Evolutionary conservation across 2,113 vertebrate genomes (phyloP), one percentile per base, ranked within the genome.

Genomic region (Collichthys lucidus): DNA sequence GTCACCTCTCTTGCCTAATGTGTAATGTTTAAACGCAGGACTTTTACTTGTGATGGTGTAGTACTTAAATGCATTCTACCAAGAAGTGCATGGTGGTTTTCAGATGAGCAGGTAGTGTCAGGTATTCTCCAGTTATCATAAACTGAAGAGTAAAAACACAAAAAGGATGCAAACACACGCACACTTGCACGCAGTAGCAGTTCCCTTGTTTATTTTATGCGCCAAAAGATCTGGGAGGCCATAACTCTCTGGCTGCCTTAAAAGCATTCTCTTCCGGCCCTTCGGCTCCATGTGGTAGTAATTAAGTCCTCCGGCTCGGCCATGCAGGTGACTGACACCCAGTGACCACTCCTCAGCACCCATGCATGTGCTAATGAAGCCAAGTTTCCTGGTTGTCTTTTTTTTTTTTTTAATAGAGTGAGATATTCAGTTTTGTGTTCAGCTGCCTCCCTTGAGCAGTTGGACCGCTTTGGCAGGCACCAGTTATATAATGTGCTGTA

Each of bases 231-330:
- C 95, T 96, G 94, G 92, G 93, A 96, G 95, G 94, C 93, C 94
- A 95, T 97, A 97, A 96, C 96, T 96, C 96, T 96, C 92, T 88
- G 94, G 95, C 95, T 95, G 97, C 94, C 95, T 96, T 93, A 90
- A 96, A 96, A 97, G 94, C 86, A 88, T 96, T 96, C 94, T 95
- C 95, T 96, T 94, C 91, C 87, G 87, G 92, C 84, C 86, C 86
- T 89, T 82, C 87, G 82, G 79, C 79, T 92, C 93, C 97, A 98
- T 98, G 96, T 98, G 97, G 94, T 95, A 96, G 95, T 95, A 95
- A 97, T 98, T 98, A 98, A 77, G 94, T 82, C 92, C 87, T 92
- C 47, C 65, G 79, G 71, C 83, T 87, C 17, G 47, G 83, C 79
- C 80, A 56, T 42, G 91, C 86, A 92, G 91, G 90, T 94, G 87